A percentile compares a stretch with the other conserved stretches of the same genome.
Conservation (phyloP, 2,888 invertebrate species). For the Liodrosophila aerea region DNA sequence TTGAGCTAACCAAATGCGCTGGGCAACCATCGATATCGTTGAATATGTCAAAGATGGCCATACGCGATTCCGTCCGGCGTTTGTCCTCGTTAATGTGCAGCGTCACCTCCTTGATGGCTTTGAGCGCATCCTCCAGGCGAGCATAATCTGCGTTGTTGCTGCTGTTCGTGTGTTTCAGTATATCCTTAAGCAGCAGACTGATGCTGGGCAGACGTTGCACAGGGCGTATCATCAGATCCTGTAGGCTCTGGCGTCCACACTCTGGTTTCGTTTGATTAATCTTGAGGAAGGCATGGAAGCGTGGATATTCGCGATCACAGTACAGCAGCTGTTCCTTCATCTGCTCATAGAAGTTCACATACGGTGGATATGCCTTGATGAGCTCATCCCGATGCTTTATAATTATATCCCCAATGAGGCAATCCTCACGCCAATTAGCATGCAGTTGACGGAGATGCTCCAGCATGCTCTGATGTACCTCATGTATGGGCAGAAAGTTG, state of each 20-base stretch:
- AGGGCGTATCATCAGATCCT: constrained; percentile 97
- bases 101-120: constrained; percentile 95
- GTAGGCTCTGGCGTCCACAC: constrained; percentile 96
- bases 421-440: constrained; percentile 93
- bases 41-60: constrained; percentile 98
- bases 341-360: constrained; percentile 98
- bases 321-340: constrained; percentile 95
- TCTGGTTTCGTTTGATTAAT: constrained; percentile 96
- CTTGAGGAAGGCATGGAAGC: constrained; percentile 99
- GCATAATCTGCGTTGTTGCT: constrained; percentile 94
- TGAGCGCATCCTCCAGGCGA: constrained; percentile 92
- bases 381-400: constrained; percentile 93
- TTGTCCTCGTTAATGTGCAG: constrained; percentile 99
- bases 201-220: constrained; percentile 99
- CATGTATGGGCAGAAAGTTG: constrained; percentile 96
- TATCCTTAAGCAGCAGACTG: constrained; percentile 95
- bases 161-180: constrained; percentile 94
- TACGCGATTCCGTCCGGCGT: constrained; percentile 96
- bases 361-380: constrained; percentile 97
- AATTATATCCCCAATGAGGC: constrained; percentile 93
- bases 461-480: constrained; percentile 92
- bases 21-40: constrained; percentile 99
- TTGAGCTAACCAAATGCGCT: constrained; percentile 95
- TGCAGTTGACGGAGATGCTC: constrained; percentile 83
- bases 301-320: constrained; percentile 95